Base-by-base conservation (phyloP, 2,797 vertebrate species). In the Oryzias sinensis region DNA sequence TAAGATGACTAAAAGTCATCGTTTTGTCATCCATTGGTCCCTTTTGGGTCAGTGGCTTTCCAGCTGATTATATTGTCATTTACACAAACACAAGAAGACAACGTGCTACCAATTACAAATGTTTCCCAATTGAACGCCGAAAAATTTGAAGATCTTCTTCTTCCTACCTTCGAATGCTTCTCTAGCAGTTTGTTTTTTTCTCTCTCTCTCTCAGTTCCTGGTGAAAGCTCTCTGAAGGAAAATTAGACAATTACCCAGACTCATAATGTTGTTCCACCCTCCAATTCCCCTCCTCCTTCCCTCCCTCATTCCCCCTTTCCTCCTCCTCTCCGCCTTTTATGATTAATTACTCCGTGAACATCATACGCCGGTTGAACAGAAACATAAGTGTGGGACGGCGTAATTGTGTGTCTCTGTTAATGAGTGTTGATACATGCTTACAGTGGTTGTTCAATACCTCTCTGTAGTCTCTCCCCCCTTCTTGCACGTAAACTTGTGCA, bases 181-280 rank as follows among this genome's bases (percentile, higher is more conserved):
- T 49, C 62, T 16, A 22, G 79, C 64, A 50, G 72, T 83, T 78
- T 88, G 79, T 84, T 87, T 84, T 86, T 68, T 80, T 37, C 4
- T 37, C 33, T 11, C 4, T 37, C 33, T 11, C 25, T 27, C 33
- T 11, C 33, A 77, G 82, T 85, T 86, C 78, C 77, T 82, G 22
- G 53, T 76, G 84, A 70, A 47, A 76, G 76, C 70, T 87, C 84
- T 88, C 82, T 82, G 69, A 87, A 88, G 84, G 83, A 87, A 90
- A 89, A 90, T 89, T 84, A 90, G 86, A 90, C 85, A 90, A 90
- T 90, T 90, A 89, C 76, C 80, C 79, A 65, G 83, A 87, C 89
- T 89, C 80, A 86, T 88, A 88, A 89, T 90, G 83, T 88, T 89
- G 84, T 87, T 79, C 72, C 76, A 76, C 77, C 76, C 73, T 52